A percentile compares a stretch with the other conserved stretches of the same genome.
phyloP scores from a whole-genome alignment of 2,888 invertebrate genomes.

The Pinctada fucata region DNA sequence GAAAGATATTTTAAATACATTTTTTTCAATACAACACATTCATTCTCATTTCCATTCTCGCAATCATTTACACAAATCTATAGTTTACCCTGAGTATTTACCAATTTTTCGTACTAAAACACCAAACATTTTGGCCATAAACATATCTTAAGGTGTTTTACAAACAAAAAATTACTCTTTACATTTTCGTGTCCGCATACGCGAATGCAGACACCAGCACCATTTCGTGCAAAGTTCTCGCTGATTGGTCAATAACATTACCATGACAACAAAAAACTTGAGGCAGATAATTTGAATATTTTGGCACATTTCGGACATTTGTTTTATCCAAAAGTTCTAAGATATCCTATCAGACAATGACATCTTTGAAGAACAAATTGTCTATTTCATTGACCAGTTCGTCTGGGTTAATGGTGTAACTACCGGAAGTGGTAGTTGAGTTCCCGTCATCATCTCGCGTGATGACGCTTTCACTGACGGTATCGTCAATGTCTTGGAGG shows the following conservation, averaged over 20 bases:
- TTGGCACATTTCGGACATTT: slow-evolving; percentile 28
- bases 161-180: no score
- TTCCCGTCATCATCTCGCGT: slow-evolving; percentile 61
- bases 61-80: no score
- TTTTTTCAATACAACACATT: no score
- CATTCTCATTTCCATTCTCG: no score
- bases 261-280: slow-evolving; percentile 24
- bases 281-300: slow-evolving; percentile 15
- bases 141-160: no score
- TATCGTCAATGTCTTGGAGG: slow-evolving; percentile 62
- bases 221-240: slow-evolving; percentile 14
- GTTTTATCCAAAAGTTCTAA: not conserved
- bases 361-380: slow-evolving; percentile 71
- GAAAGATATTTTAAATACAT: no score
- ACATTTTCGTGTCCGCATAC: no score
- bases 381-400: slow-evolving; percentile 74
- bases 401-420: slow-evolving; percentile 74
- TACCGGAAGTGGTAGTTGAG: slow-evolving; percentile 71
- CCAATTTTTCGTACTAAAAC: no score
- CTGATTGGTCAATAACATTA: slow-evolving; percentile 4
- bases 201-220: slow-evolving; percentile 4
- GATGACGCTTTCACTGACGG: slow-evolving; percentile 54
- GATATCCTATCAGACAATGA: slow-evolving; percentile 56
- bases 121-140: no score
- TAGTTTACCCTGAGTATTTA: no score